A percentile compares a stretch with the other conserved stretches of the same genome.
Conservation (phyloP, 2,797 vertebrate genomes). For the Neosilurus hyrtlii region DNA sequence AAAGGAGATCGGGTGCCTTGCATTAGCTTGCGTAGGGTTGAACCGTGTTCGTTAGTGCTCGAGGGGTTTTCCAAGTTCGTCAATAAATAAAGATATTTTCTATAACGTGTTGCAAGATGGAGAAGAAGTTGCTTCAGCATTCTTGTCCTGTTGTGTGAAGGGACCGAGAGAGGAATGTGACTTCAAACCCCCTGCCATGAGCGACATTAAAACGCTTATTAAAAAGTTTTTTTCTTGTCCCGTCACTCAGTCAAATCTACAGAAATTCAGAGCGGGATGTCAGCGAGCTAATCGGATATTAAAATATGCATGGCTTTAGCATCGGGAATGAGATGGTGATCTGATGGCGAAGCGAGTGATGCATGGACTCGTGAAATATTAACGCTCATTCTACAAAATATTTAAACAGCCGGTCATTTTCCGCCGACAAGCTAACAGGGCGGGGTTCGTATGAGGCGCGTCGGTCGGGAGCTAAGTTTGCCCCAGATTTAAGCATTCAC, state of each 20-base stretch:
- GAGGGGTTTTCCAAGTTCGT: background rate
- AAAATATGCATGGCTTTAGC: conserved; percentile 62
- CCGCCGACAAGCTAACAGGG: conserved; percentile 49
- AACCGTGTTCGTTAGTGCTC: background rate
- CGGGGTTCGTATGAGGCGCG: conserved; percentile 55
- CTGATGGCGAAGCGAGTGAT: conserved; percentile 56
- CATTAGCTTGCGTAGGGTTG: background rate
- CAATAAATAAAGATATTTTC: background rate
- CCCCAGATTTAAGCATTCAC: conserved; percentile 51
- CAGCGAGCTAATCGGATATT: conserved; percentile 56
- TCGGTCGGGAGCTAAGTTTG: conserved; percentile 44
- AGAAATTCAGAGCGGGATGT: conserved; percentile 42
- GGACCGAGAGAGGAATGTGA: conserved; percentile 24
- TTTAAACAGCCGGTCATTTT: conserved; percentile 59
- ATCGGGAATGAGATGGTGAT: conserved; percentile 56
- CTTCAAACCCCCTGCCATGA: conserved; percentile 8
- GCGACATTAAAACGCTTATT: background rate
- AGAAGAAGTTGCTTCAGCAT: background rate
- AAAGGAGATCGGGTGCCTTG: background rate
- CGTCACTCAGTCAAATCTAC: conserved; percentile 45
- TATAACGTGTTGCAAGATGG: background rate
- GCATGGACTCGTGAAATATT: conserved; percentile 60
- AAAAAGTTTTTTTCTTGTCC: conserved; percentile 25
- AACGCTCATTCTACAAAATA: conserved; percentile 61
- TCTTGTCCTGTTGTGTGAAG: background rate